These are phyloP conservation scores for Coenonympha glycerion DNA, from an alignment of 2,888 invertebrate genomes.

Conservation along the genomic window DNA sequence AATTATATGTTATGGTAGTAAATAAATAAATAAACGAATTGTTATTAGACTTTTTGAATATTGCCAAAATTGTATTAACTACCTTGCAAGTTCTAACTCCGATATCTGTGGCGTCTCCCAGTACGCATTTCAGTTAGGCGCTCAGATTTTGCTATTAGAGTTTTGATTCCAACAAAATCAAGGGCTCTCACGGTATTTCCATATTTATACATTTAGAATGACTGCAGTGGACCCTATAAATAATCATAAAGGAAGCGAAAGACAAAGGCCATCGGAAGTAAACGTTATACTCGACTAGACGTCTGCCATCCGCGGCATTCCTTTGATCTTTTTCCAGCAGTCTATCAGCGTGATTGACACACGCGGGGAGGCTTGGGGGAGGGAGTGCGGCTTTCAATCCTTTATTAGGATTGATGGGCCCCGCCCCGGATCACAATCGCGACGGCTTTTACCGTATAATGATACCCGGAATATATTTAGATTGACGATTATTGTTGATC, in stretches of 20 bases:
- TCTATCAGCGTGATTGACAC: conserved; percentile 61
- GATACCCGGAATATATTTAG: conserved; percentile 15
- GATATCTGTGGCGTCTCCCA: too few relatives aligned
- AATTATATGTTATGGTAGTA: too few relatives aligned
- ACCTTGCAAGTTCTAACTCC: too few relatives aligned
- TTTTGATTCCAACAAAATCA: too few relatives aligned
- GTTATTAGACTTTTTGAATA: too few relatives aligned
- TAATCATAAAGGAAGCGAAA: not conserved
- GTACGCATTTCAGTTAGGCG: too few relatives aligned
- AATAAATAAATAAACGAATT: too few relatives aligned
- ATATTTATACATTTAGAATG: too few relatives aligned
- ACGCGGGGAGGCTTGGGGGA: conserved; percentile 47
- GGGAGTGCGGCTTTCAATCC: conserved; percentile 62
- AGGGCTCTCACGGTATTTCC: too few relatives aligned
- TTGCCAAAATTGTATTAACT: too few relatives aligned
- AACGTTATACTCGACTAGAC: conserved; percentile 38
- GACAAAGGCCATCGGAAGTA: not conserved
- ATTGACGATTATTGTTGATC: conserved; percentile 11
- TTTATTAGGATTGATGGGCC: conserved; percentile 67
- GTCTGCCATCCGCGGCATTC: conserved; percentile 21
- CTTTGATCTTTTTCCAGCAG: conserved; percentile 24
- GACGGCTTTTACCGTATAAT: conserved; percentile 27
- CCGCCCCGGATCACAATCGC: conserved; percentile 27
- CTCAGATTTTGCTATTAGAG: too few relatives aligned
- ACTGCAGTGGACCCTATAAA: too few relatives aligned